Percentiles rank a stretch among this genome's conserved stretches.
phyloP scores from a whole-genome alignment of 2,797 vertebrate species.

The Hippocampus kuda region DNA sequence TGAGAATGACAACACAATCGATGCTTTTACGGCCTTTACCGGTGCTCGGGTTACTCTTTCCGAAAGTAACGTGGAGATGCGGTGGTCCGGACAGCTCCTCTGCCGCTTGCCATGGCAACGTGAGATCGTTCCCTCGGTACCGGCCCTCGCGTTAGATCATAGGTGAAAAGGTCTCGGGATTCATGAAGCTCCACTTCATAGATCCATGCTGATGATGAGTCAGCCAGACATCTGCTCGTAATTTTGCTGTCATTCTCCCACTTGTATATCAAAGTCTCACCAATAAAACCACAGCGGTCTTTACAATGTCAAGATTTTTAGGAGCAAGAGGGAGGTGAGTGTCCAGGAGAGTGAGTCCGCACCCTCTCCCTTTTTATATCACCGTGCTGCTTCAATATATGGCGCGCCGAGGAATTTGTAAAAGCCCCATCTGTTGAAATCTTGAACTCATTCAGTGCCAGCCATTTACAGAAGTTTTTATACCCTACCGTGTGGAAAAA shows the following conservation, averaged over 20 bases:
- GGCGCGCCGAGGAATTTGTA: background rate
- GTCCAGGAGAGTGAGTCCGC: background rate
- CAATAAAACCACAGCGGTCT: background rate
- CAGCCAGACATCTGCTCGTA: background rate
- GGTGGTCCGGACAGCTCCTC: background rate
- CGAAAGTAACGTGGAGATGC: background rate
- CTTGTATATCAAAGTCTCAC: background rate
- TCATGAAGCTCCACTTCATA: background rate
- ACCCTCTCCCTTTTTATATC: background rate
- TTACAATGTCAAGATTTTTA: too few relatives aligned
- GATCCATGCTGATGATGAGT: background rate
- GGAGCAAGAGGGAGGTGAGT: background rate
- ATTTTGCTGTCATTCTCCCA: background rate
- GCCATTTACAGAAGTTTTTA: too few relatives aligned
- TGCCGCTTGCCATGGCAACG: background rate
- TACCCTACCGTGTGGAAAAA: too few relatives aligned
- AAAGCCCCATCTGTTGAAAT: slow-evolving; percentile 1
- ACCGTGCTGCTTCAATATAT: background rate
- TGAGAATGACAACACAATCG: background rate
- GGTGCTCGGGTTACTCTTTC: background rate
- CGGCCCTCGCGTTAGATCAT: background rate
- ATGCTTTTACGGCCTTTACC: background rate
- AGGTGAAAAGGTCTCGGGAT: background rate
- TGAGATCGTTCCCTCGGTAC: background rate
- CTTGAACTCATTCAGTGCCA: background rate